phyloP scores from a whole-genome alignment of 2,888 invertebrate species.

The Abrostola triplasia region DNA sequence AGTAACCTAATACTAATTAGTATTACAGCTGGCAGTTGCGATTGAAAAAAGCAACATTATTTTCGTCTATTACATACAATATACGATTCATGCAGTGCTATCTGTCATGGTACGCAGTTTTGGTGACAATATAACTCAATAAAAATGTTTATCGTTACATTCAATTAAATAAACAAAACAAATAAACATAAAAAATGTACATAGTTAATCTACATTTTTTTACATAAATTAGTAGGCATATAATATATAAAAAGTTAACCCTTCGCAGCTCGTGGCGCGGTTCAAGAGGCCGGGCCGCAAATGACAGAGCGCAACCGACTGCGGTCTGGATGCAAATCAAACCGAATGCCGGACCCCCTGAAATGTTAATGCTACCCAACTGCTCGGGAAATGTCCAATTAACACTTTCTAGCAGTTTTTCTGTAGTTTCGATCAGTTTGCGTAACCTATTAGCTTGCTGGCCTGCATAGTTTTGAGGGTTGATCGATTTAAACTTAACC shows the following conservation, averaged over 20 bases:
- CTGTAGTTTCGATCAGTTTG: slow-evolving; percentile 10
- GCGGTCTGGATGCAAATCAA: slow-evolving; percentile 65
- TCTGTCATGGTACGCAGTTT: no score
- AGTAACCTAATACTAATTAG: no score
- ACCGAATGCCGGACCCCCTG: slow-evolving; percentile 50
- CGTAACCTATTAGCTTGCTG: background rate
- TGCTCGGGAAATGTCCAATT: slow-evolving; percentile 58
- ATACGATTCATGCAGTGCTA: no score
- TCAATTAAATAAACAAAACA: no score
- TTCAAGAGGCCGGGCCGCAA: slow-evolving; percentile 22
- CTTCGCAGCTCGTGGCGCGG: background rate
- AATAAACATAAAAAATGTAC: no score
- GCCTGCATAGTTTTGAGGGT: background rate
- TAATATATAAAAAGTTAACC: slow-evolving; percentile 5
- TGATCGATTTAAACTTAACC: background rate
- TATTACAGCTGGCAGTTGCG: no score
- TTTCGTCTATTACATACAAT: no score
- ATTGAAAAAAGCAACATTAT: no score
- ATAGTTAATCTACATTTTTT: no score
- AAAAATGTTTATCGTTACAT: no score
- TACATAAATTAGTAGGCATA: background rate
- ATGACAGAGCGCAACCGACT: slow-evolving; percentile 19
- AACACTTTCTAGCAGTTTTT: slow-evolving; percentile 43
- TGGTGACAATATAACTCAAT: no score
- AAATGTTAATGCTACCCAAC: slow-evolving; percentile 59